Percentiles rank a stretch among this genome's conserved stretches.
phyloP scores from a whole-genome alignment of 2,888 invertebrate genomes.

The Dolichomitus sp. region DNA sequence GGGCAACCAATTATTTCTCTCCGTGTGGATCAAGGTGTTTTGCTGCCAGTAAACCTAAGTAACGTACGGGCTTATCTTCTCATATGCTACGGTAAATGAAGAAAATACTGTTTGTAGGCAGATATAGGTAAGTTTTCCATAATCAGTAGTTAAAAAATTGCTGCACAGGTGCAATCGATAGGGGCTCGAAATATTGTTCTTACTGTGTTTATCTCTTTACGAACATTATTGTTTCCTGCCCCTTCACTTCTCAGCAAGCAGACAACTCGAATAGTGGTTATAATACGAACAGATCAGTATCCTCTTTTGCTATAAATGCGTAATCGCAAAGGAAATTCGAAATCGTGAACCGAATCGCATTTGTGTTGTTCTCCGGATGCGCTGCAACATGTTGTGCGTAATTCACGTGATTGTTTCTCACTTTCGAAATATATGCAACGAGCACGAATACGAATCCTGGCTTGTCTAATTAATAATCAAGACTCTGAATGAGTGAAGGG shows the following conservation, averaged over 20 bases:
- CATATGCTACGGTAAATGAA: too few relatives aligned
- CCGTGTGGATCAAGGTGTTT: too few relatives aligned
- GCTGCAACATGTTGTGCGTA: constrained; percentile 31
- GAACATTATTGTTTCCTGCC: constrained; percentile 4
- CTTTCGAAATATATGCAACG: constrained; percentile 52
- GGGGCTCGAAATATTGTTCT: background rate
- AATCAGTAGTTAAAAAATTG: constrained; percentile 65
- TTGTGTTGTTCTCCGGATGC: constrained; percentile 55
- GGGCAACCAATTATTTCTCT: too few relatives aligned
- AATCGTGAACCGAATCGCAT: constrained; percentile 50
- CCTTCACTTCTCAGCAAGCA: constrained; percentile 7
- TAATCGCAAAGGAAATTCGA: constrained; percentile 27
- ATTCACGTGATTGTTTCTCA: constrained; percentile 53
- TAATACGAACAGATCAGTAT: background rate
- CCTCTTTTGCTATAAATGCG: constrained; percentile 16
- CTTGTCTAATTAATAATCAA: constrained; percentile 21
- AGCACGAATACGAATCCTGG: background rate
- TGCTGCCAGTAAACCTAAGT: too few relatives aligned
- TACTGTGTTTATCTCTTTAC: constrained; percentile 1
- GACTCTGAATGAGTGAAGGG: background rate
- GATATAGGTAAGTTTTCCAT: too few relatives aligned
- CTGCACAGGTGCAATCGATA: constrained; percentile 61
- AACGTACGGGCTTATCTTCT: too few relatives aligned
- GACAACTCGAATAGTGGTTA: constrained; percentile 12
- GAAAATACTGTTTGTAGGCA: too few relatives aligned